Percentiles rank a stretch among this genome's conserved stretches.
Evolutionary conservation across 1,140 invertebrate species (phyloP).

Genomic region (Pogonomyrmex barbatus): DNA sequence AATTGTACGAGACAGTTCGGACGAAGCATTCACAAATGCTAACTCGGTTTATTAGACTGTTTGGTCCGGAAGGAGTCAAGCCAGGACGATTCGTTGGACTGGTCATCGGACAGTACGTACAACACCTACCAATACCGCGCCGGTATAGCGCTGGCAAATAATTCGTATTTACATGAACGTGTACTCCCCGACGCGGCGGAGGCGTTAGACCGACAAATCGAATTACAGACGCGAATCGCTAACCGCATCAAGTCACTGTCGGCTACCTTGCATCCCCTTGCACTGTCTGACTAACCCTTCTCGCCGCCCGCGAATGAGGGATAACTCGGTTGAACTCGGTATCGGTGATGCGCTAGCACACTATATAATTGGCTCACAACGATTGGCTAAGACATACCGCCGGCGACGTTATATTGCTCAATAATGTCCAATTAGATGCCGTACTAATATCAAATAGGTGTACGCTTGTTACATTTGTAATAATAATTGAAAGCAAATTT

Average conservation of each 20-base stretch:
- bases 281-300: constrained; percentile 76
- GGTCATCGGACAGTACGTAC: constrained; percentile 64
- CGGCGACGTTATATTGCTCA: constrained; percentile 44
- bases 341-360: constrained; percentile 68
- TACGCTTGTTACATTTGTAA: constrained; percentile 6
- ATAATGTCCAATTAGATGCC: constrained; percentile 68
- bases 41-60: constrained; percentile 63
- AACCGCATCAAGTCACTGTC: constrained; percentile 82
- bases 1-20: constrained; percentile 62
- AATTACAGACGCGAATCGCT: constrained; percentile 80
- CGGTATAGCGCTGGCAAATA: constrained; percentile 72
- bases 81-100: constrained; percentile 53
- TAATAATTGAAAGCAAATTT: constrained; percentile 37
- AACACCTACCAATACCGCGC: constrained; percentile 47
- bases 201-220: constrained; percentile 81
- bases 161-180: constrained; percentile 83
- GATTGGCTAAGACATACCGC: constrained; percentile 71
- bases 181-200: constrained; percentile 71
- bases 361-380: constrained; percentile 73
- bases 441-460: constrained; percentile 9
- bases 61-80: constrained; percentile 59
- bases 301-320: constrained; percentile 63
- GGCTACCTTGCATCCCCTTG: constrained; percentile 77
- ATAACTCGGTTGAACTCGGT: constrained; percentile 72
- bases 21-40: constrained; percentile 64